Evolutionary conservation across 92 coral and sea anemone genomes (phyloP), one percentile per base, ranked within the genome.

Genomic region (Epizoanthus ramosus): DNA sequence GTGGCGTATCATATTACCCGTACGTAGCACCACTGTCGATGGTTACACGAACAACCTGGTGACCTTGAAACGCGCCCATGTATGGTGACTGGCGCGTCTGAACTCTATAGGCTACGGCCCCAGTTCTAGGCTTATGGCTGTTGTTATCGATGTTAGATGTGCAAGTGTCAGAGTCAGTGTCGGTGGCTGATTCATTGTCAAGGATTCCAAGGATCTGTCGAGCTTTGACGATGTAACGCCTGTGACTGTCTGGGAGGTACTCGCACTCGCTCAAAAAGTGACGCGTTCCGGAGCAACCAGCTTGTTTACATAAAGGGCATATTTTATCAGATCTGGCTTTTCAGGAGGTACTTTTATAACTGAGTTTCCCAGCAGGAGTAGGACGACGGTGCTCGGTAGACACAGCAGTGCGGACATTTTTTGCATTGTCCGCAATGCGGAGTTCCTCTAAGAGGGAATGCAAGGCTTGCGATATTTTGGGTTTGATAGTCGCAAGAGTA

Each of bases 301-400:
- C 93, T 31, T 90, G 93, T 64, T 90, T 81, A 53, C 90, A 89
- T 4, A 86, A 60, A 1, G 88, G 93, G 37, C 93, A 89, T 25
- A 25, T 23, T 70, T 67, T 87, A 14, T 60, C 80, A n/a, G 67
- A 84, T n/a, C 39, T 67, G 50, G 45, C 12, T 8, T 79, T 60
- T 69, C 37, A 25, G 50, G 72, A 31, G 33, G 16, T 12, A 33
- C 60, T 7, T 79, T 67, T 86, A 45, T 33, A 37, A 14, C 14
- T 52, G 57, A 52, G 8, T 52, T 52, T 52, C 8, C 6, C 6
- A 14, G 57, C 14, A 6, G 57, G 14, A 52, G 14, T 52, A 52
- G 57, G 57, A 14, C 57, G 14, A 52, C 57, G 14, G 14, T 52
- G 57, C 8, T 52, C 57, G 14, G 57, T 52, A 14, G 57, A 52